Conservation (phyloP, 2,113 vertebrate genomes). For the Catharus minimus region DNA sequence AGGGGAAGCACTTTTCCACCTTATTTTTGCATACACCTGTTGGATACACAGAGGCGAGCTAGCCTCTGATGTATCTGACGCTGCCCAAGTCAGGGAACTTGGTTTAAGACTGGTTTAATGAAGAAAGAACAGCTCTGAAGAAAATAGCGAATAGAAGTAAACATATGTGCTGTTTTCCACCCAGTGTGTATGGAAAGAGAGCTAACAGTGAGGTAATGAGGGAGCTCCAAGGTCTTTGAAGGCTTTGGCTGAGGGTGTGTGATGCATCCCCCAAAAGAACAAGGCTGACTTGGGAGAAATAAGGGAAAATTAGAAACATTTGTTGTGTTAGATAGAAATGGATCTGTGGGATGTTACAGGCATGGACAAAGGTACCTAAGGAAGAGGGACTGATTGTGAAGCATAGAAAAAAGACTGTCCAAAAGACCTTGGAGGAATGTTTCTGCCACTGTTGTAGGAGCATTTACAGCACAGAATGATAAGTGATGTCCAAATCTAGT, state of each 20-base stretch:
- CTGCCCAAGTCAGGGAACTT: background rate
- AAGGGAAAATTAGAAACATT: background rate
- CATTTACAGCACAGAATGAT: background rate
- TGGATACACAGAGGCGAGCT: background rate
- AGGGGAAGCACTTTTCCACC: background rate
- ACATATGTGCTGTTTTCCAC: background rate
- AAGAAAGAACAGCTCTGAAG: background rate
- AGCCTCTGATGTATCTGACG: background rate
- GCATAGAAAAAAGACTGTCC: background rate
- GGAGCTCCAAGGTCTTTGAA: background rate
- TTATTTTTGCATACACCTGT: background rate
- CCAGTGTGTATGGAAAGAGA: background rate
- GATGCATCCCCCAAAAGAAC: background rate
- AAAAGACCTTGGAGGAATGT: background rate
- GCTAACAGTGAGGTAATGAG: background rate
- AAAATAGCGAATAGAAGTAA: background rate
- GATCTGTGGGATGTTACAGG: background rate
- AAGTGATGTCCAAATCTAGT: background rate
- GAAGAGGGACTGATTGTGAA: background rate
- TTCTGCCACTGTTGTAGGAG: background rate
- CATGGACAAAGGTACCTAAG: background rate
- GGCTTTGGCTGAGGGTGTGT: background rate
- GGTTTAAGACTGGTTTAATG: background rate
- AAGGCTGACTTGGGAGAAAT: background rate
- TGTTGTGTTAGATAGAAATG: background rate